These are phyloP conservation scores for Triops longicaudatus DNA, from an alignment of 1,140 invertebrate species.

Conservation along the genomic window DNA sequence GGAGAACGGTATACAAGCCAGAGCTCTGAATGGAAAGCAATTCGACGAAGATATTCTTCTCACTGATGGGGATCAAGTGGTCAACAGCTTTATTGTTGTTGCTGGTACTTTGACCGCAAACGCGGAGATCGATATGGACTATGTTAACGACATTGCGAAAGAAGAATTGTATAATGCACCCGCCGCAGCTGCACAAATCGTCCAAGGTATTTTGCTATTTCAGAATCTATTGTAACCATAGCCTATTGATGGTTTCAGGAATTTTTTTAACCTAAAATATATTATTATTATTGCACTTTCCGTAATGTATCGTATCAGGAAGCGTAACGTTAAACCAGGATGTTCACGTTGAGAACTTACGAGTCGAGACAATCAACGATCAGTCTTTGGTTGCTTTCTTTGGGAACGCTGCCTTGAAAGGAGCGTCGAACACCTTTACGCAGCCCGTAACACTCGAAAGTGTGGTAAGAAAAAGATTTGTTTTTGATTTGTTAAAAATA, in stretches of 20 bases:
- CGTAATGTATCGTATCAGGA: not conserved
- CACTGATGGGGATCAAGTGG: not conserved
- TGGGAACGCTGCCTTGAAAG: not conserved
- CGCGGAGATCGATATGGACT: not conserved
- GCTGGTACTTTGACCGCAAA: not conserved
- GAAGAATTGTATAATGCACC: not conserved
- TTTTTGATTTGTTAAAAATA: no score
- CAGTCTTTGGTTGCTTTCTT: not conserved
- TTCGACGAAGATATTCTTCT: not conserved
- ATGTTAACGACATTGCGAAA: not conserved
- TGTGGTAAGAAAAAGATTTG: not conserved
- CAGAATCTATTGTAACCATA: no score
- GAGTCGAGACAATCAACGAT: not conserved
- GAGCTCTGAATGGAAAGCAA: not conserved
- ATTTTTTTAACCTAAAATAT: no score
- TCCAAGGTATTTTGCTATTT: not conserved
- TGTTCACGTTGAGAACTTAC: not conserved
- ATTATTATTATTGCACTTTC: no score
- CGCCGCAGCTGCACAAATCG: not conserved
- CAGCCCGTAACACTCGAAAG: not conserved
- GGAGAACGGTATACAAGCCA: not conserved
- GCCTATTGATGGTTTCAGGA: no score
- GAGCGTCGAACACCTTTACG: not conserved
- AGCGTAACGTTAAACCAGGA: not conserved
- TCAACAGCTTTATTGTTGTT: not conserved